Conservation (phyloP, 2,797 vertebrate genomes). For the Microhierax caerulescens region DNA sequence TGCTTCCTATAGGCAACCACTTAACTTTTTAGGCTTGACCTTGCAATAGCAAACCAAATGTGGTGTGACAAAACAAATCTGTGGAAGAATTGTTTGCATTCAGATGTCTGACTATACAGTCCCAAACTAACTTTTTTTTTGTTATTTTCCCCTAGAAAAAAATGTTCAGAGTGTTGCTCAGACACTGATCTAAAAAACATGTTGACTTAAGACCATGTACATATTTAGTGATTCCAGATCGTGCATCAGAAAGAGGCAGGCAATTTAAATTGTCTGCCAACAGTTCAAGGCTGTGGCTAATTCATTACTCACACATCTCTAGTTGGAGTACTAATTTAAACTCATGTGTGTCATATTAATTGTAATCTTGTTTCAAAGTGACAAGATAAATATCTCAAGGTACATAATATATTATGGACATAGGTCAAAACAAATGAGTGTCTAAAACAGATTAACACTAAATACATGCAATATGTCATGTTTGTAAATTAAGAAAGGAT, state of each 20-base stretch:
- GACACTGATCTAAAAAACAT: constrained; percentile 50
- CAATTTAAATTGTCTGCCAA: constrained; percentile 75
- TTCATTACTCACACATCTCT: constrained; percentile 77
- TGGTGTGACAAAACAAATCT: constrained; percentile 62
- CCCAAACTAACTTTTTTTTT: constrained; percentile 15
- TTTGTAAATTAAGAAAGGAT: constrained; percentile 74
- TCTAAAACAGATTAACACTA: constrained; percentile 76
- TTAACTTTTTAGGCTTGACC: constrained; percentile 61
- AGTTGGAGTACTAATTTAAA: constrained; percentile 77
- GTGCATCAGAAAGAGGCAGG: constrained; percentile 50
- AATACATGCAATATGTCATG: constrained; percentile 73
- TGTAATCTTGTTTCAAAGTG: constrained; percentile 78
- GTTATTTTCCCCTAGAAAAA: background rate
- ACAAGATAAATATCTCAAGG: constrained; percentile 79
- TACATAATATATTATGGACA: constrained; percentile 77
- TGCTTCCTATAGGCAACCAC: constrained; percentile 50
- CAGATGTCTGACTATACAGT: constrained; percentile 52
- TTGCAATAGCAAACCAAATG: constrained; percentile 62
- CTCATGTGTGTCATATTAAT: constrained; percentile 75
- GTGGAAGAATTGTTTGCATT: constrained; percentile 57
- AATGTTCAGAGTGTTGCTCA: background rate
- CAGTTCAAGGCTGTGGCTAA: constrained; percentile 72
- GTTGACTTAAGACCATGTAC: constrained; percentile 16
- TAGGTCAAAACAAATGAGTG: constrained; percentile 75
- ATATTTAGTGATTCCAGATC: constrained; percentile 59